Conservation (phyloP, 2,888 invertebrate genomes). For the Exephanes ischioxanthus region DNA sequence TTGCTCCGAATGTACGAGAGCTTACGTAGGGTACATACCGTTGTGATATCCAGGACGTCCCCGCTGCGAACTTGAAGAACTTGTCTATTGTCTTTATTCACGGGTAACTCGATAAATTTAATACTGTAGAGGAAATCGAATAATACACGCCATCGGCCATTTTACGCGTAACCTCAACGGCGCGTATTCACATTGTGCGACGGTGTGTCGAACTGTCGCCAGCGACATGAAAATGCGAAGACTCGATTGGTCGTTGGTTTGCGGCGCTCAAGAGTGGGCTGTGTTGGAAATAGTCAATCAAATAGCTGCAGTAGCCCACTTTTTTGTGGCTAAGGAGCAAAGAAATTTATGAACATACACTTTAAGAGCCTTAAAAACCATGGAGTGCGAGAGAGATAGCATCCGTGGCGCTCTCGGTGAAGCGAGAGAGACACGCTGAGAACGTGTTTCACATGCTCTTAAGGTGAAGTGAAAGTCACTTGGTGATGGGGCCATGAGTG, state of each 20-base stretch:
- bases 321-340: background rate
- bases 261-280: background rate
- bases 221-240: background rate
- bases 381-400: too few relatives aligned
- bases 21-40: background rate
- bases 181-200: background rate
- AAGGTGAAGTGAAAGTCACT: too few relatives aligned
- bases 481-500: too few relatives aligned
- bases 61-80: background rate
- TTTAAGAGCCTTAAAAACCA: background rate
- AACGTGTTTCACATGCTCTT: too few relatives aligned
- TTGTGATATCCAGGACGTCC: conserved; percentile 7
- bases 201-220: background rate
- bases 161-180: conserved; percentile 72
- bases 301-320: background rate
- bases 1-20: background rate
- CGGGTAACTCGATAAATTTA: conserved; percentile 58
- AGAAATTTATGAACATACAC: background rate
- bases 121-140: conserved; percentile 71
- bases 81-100: conserved; percentile 21
- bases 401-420: too few relatives aligned
- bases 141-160: conserved; percentile 82
- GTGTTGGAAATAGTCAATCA: background rate
- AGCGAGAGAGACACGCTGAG: too few relatives aligned
- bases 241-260: background rate